These are phyloP conservation scores for Macropus fuliginosus DNA, from an alignment of 2,797 vertebrate species.

Conservation along the genomic window DNA sequence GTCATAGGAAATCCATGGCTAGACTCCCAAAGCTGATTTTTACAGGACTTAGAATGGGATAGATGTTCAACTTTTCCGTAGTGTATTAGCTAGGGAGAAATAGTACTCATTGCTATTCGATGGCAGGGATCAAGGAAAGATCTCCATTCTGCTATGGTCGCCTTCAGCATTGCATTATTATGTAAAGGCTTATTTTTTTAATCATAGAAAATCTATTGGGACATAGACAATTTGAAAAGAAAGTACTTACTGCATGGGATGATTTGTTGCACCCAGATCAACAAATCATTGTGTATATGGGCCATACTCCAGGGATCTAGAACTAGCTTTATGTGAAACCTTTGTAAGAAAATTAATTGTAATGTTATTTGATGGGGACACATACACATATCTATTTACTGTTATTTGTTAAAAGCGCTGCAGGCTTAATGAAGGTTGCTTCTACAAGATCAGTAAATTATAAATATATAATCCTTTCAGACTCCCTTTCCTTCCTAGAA, in stretches of 20 bases:
- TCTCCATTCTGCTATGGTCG: not conserved
- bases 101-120: not conserved
- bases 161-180: not conserved
- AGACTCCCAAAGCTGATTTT: not conserved
- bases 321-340: not conserved
- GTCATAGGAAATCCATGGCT: not conserved
- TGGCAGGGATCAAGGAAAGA: conserved; percentile 3
- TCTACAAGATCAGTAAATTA: conserved; percentile 6
- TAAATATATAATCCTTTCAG: conserved; percentile 16
- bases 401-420: not conserved
- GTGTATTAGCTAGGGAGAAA: not conserved
- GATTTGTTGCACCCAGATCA: not conserved
- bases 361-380: not conserved
- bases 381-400: not conserved
- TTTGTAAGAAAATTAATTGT: not conserved
- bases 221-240: not conserved
- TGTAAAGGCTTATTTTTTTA: not conserved
- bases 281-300: not conserved
- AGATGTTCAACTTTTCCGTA: not conserved
- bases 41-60: not conserved
- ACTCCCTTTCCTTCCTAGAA: conserved; percentile 10
- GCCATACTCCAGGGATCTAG: not conserved
- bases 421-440: not conserved
- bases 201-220: not conserved
- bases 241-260: not conserved